These are phyloP conservation scores for Phymorhynchus buccinoides DNA, from an alignment of 1,140 invertebrate genomes.

Conservation along the genomic window DNA sequence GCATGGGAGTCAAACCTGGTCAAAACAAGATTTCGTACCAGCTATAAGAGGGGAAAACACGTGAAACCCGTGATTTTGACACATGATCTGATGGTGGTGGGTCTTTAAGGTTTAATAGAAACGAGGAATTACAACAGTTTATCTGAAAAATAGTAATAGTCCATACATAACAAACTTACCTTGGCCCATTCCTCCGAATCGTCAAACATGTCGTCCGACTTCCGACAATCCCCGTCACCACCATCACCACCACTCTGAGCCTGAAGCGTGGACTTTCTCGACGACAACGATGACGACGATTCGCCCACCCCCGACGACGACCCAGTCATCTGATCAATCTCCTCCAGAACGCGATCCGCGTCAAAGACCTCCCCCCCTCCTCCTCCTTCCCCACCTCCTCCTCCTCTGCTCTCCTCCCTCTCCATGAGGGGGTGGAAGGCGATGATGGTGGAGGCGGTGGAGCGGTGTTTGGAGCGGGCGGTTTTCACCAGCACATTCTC, in stretches of 20 bases:
- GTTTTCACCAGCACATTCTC: constrained; percentile 56
- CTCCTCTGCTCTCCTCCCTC: constrained; percentile 59
- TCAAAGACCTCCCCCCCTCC: constrained; percentile 51
- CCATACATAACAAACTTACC: constrained; percentile 44
- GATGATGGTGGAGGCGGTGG: constrained; percentile 46
- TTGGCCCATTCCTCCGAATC: constrained; percentile 95
- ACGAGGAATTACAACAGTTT: too few relatives aligned
- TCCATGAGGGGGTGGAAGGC: constrained; percentile 60
- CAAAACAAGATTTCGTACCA: too few relatives aligned
- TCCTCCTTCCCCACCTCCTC: too few relatives aligned
- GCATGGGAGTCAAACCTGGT: too few relatives aligned
- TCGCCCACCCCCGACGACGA: too few relatives aligned
- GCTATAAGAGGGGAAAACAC: too few relatives aligned
- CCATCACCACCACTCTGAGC: not conserved
- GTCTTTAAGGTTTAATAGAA: too few relatives aligned
- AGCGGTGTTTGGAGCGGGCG: constrained; percentile 47
- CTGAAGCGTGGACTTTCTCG: not conserved
- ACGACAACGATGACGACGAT: not conserved
- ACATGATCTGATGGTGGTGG: too few relatives aligned
- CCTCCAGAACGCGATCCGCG: constrained; percentile 50
- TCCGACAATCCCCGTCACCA: not conserved
- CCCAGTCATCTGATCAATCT: constrained; percentile 43
- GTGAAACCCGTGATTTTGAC: too few relatives aligned
- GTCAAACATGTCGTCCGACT: constrained; percentile 77
- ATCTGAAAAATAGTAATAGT: too few relatives aligned